These are phyloP conservation scores for Pseudomugil tenellus DNA, from an alignment of 2,797 vertebrate species.

Conservation along the genomic window DNA sequence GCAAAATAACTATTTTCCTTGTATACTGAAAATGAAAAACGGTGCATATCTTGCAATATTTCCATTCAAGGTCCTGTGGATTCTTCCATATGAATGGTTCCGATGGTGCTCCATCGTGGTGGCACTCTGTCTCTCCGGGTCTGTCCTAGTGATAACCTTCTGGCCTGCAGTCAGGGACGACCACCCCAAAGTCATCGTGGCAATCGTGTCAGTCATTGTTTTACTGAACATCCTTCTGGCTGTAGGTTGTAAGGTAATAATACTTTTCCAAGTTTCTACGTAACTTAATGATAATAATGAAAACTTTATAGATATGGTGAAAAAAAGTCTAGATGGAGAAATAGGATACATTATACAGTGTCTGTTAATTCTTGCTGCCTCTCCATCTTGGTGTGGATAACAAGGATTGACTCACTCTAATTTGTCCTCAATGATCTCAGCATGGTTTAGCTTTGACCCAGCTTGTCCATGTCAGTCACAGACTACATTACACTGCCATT, in stretches of 20 bases:
- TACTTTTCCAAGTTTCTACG: neutral
- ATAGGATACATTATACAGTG: constrained; percentile 38
- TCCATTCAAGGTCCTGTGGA: constrained; percentile 85
- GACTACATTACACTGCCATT: constrained; percentile 31
- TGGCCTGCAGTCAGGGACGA: constrained; percentile 95
- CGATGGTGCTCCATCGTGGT: constrained; percentile 89
- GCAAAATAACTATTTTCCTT: neutral
- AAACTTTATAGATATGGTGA: constrained; percentile 11
- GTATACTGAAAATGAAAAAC: constrained; percentile 1
- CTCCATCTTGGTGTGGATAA: constrained; percentile 43
- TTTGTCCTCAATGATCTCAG: constrained; percentile 48
- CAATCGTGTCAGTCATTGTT: constrained; percentile 82
- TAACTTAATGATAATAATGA: constrained; percentile 8
- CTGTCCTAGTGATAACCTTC: constrained; percentile 92
- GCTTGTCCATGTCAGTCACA: constrained; percentile 36
- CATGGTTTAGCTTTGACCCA: constrained; percentile 41
- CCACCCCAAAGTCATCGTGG: constrained; percentile 85
- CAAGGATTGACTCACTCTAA: constrained; percentile 38
- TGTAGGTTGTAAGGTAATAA: constrained; percentile 91
- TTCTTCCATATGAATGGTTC: constrained; percentile 86
- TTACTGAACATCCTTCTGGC: constrained; percentile 90
- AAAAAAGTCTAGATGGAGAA: constrained; percentile 40
- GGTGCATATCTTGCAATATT: neutral
- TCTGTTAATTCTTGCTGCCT: constrained; percentile 11
- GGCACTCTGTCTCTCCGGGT: constrained; percentile 92